Conservation (phyloP, 2,797 vertebrate genomes). For the Premnoplex brunnescens region DNA sequence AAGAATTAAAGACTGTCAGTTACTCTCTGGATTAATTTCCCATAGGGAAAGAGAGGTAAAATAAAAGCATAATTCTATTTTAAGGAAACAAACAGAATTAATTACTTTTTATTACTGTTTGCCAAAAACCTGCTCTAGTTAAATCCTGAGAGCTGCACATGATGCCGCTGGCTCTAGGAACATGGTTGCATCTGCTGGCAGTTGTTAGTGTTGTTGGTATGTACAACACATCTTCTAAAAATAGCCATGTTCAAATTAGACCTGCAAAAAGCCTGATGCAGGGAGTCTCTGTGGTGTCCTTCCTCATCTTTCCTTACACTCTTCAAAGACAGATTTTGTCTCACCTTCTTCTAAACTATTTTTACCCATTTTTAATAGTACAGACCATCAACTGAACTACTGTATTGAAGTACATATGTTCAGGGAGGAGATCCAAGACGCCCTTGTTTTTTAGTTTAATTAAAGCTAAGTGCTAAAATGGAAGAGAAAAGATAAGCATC, state of each 20-base stretch:
- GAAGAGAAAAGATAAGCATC: neutral
- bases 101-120: neutral
- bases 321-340: neutral
- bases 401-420: neutral
- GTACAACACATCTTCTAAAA: constrained; percentile 22
- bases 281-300: neutral
- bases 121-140: neutral
- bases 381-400: neutral
- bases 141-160: neutral
- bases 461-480: neutral
- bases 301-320: neutral
- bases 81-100: neutral
- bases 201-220: neutral
- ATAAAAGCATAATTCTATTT: neutral
- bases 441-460: neutral
- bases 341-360: neutral
- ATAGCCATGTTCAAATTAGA: neutral
- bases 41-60: neutral
- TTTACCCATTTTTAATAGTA: neutral
- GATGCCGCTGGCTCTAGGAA: neutral
- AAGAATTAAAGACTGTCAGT: neutral
- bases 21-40: neutral
- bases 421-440: neutral
- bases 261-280: neutral
- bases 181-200: neutral